Conservation (phyloP, 2,888 invertebrate genomes). For the Watsonalla cultraria region DNA sequence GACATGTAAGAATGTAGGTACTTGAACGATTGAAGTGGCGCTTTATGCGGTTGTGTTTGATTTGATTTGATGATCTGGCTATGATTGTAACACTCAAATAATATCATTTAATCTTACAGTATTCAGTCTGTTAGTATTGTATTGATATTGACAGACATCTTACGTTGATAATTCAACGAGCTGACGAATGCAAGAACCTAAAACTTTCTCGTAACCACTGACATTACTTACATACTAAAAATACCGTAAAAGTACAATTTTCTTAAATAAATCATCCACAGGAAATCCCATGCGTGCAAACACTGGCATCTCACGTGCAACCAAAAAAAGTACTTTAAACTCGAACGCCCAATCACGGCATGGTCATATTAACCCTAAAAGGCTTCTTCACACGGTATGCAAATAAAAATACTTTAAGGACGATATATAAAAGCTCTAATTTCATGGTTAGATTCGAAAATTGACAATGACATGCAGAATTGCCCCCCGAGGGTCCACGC, state of each 20-base stretch:
- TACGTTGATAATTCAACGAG: too few relatives aligned
- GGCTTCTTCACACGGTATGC: background rate
- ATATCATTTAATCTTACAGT: too few relatives aligned
- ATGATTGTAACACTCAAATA: too few relatives aligned
- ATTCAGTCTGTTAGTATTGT: too few relatives aligned
- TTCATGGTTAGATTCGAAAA: conserved; percentile 6
- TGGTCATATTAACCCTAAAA: background rate
- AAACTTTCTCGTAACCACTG: background rate
- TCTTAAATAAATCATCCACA: background rate
- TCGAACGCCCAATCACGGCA: background rate
- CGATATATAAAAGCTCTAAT: background rate
- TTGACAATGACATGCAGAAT: conserved; percentile 16
- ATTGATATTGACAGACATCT: too few relatives aligned
- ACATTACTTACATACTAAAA: background rate
- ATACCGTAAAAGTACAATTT: background rate
- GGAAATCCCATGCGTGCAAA: background rate
- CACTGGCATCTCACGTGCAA: background rate
- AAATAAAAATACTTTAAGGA: background rate
- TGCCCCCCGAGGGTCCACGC: conserved; percentile 16
- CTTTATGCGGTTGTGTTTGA: too few relatives aligned
- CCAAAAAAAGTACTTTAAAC: background rate
- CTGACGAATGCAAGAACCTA: background rate
- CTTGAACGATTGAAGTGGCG: too few relatives aligned
- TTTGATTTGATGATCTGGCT: too few relatives aligned
- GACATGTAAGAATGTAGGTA: too few relatives aligned